These are phyloP conservation scores for Drosophila pseudoananassae DNA, from an alignment of 1,140 invertebrate genomes.

Conservation along the genomic window DNA sequence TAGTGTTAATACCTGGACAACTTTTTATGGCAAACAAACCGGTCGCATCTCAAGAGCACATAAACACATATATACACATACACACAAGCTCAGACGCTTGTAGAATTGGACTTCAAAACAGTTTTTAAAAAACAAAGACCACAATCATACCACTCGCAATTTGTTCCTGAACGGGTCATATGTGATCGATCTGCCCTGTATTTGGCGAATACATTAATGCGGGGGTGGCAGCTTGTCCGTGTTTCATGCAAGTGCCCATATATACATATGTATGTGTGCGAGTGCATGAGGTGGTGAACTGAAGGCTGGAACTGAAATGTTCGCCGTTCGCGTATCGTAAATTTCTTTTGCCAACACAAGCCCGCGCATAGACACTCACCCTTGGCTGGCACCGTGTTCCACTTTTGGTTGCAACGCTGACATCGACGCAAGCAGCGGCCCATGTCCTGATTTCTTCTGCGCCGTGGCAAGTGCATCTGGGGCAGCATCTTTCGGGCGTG, in stretches of 20 bases:
- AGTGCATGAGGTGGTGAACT: constrained; percentile 28
- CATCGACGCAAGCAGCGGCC: constrained; percentile 9
- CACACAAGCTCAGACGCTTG: constrained; percentile 35
- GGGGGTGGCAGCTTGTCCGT: constrained; percentile 42
- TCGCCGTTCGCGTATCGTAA: constrained; percentile 66
- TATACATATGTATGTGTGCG: constrained; percentile 10
- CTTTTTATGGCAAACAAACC: constrained; percentile 76
- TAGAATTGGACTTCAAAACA: constrained; percentile 7
- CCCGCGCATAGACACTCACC: constrained; percentile 7
- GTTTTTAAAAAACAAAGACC: background rate
- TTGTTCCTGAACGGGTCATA: constrained; percentile 58
- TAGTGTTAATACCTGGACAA: constrained; percentile 45
- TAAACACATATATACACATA: constrained; percentile 17
- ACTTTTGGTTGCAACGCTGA: constrained; percentile 55
- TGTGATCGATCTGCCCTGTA: constrained; percentile 41
- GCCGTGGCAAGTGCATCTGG: constrained; percentile 34
- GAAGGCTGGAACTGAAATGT: constrained; percentile 42
- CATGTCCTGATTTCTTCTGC: constrained; percentile 63
- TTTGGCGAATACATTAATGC: constrained; percentile 29
- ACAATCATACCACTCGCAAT: constrained; percentile 33
- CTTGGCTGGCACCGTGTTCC: constrained; percentile 45
- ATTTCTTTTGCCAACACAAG: constrained; percentile 63
- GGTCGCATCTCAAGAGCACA: constrained; percentile 60
- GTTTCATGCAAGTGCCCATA: constrained; percentile 10
- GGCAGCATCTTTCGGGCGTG: constrained; percentile 36